Conservation (phyloP, 2,888 invertebrate genomes). For the Drosophila aldrichi region DNA sequence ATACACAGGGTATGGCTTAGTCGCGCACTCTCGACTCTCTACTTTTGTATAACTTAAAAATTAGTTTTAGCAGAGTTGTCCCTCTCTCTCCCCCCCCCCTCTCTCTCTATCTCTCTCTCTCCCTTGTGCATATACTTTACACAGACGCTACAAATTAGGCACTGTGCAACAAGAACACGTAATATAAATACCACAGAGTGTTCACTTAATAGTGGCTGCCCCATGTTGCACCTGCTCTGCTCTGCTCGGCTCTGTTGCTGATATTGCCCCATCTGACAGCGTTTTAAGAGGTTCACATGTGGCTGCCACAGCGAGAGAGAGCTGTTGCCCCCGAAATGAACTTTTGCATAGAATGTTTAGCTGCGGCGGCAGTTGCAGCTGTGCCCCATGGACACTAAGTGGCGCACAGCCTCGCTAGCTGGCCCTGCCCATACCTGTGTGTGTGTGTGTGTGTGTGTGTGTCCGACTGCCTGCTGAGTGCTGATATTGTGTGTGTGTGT, state of each 20-base stretch:
- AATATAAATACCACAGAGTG: constrained; percentile 16
- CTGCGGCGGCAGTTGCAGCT: constrained; percentile 40
- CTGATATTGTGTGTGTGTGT: too few relatives aligned
- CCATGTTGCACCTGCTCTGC: constrained; percentile 15
- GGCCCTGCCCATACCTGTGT: not conserved
- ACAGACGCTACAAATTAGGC: constrained; percentile 39
- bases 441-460: not conserved
- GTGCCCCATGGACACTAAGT: constrained; percentile 63
- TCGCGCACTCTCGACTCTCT: not conserved
- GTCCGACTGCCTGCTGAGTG: constrained; percentile 41
- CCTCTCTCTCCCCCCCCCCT: too few relatives aligned
- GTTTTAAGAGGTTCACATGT: constrained; percentile 51
- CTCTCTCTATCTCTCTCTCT: not conserved
- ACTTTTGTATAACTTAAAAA: not conserved
- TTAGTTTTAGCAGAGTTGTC: constrained; percentile 14
- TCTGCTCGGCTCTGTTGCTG: constrained; percentile 1
- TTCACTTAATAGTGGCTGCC: constrained; percentile 23
- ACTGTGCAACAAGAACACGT: constrained; percentile 28
- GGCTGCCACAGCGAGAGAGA: constrained; percentile 23
- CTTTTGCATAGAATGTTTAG: constrained; percentile 53
- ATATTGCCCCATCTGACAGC: constrained; percentile 55
- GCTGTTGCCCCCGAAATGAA: constrained; percentile 47
- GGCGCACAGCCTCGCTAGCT: constrained; percentile 55
- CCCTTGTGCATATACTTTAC: constrained; percentile 2
- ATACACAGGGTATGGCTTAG: not conserved